Percentiles rank a stretch among this genome's conserved stretches.
phyloP scores from a whole-genome alignment of 1,140 invertebrate genomes.

The Pissodes strobi region DNA sequence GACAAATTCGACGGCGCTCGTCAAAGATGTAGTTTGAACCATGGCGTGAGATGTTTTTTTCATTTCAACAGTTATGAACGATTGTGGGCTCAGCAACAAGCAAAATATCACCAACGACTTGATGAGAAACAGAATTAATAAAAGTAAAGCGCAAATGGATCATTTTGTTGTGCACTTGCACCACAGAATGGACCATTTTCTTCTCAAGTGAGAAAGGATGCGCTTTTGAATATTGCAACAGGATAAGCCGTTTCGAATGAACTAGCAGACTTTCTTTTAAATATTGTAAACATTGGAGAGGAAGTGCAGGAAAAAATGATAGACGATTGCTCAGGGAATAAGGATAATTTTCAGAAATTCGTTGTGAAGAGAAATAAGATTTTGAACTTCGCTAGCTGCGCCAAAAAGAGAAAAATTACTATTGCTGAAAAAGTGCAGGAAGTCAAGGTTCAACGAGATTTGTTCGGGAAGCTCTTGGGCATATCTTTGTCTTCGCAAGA shows the following conservation, averaged over 20 bases:
- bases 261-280: no score
- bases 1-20: conserved; percentile 36
- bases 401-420: neutral
- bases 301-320: neutral
- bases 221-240: no score
- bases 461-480: neutral
- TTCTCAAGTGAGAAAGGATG: no score
- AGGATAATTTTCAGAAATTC: no score
- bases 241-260: no score
- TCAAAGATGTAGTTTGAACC: conserved; percentile 18
- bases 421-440: neutral
- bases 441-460: neutral
- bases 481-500: neutral
- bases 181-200: no score
- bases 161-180: no score
- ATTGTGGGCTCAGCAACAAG: neutral
- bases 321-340: neutral
- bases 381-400: neutral
- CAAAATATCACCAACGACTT: conserved; percentile 1
- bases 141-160: neutral
- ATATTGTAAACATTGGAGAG: neutral
- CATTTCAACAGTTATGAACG: conserved; percentile 7
- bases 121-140: neutral
- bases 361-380: no score
- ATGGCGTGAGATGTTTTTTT: conserved; percentile 2